Evolutionary conservation across 2,888 invertebrate genomes (phyloP).

Genomic region (Lobophora halterata): DNA sequence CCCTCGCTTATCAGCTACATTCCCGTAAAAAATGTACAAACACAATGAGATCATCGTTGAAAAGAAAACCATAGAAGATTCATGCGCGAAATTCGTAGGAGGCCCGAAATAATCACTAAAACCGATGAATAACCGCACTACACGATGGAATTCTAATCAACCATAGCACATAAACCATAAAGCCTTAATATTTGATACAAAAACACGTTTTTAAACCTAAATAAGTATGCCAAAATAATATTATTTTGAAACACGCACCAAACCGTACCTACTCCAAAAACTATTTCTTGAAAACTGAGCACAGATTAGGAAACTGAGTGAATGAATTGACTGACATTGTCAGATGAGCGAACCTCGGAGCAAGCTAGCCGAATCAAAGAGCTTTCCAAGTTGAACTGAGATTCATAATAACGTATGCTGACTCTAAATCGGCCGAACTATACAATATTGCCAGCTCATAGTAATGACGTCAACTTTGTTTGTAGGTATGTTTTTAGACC

Average conservation of each 20-base stretch:
- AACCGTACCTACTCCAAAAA: no score
- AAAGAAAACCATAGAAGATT: conserved; percentile 16
- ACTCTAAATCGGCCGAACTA: conserved; percentile 44
- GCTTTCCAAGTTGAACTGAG: conserved; percentile 8
- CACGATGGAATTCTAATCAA: conserved; percentile 30
- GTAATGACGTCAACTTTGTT: conserved; percentile 59
- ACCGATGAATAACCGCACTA: conserved; percentile 19
- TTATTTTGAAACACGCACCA: conserved; percentile 39
- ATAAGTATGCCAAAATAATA: conserved; percentile 27
- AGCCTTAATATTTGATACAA: neutral
- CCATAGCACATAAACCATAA: conserved; percentile 3
- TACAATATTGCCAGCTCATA: conserved; percentile 55
- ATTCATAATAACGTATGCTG: conserved; percentile 19
- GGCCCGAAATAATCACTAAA: conserved; percentile 5
- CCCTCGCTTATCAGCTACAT: neutral
- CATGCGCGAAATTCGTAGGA: conserved; percentile 11
- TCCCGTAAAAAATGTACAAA: conserved; percentile 31
- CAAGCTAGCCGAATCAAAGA: conserved; percentile 24
- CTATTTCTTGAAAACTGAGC: conserved; percentile 53
- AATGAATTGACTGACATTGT: conserved; percentile 14
- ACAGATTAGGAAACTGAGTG: no score
- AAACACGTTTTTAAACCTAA: neutral
- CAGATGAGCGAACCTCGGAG: neutral
- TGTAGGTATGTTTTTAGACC: neutral
- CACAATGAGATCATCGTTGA: conserved; percentile 50